Evolutionary conservation across 2,797 vertebrate genomes (phyloP).

Genomic region (Graptemys geographica): DNA sequence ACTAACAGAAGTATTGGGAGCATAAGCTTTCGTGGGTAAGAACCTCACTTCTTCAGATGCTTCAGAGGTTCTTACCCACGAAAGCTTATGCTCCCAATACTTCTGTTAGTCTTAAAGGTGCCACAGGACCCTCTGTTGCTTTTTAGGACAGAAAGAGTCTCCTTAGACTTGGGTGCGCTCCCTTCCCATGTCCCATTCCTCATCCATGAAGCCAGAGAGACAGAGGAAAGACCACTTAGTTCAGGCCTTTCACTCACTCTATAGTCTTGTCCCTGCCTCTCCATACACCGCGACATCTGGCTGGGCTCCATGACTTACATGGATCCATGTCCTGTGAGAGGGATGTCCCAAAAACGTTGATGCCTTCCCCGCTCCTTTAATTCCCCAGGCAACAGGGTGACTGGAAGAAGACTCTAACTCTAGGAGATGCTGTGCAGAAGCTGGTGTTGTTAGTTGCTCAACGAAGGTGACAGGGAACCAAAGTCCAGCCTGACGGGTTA

Average conservation of each 20-base stretch:
- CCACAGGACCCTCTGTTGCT: too few relatives aligned
- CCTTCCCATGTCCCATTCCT: not conserved
- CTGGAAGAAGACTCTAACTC: not conserved
- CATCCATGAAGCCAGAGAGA: not conserved
- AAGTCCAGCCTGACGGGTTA: not conserved
- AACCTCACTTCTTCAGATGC: too few relatives aligned
- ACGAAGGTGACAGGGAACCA: not conserved
- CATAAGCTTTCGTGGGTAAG: too few relatives aligned
- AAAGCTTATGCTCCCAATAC: too few relatives aligned
- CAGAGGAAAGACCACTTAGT: not conserved
- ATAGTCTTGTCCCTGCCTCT: too few relatives aligned
- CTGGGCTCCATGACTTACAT: not conserved
- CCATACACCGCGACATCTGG: too few relatives aligned
- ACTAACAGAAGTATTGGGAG: too few relatives aligned
- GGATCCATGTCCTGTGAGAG: not conserved
- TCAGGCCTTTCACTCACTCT: not conserved
- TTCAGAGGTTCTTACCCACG: too few relatives aligned
- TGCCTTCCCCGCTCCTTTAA: not conserved
- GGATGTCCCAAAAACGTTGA: not conserved
- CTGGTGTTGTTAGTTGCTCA: not conserved
- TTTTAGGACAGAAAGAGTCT: not conserved
- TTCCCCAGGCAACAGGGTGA: not conserved
- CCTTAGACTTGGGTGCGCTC: not conserved
- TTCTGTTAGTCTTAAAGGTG: too few relatives aligned
- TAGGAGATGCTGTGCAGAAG: not conserved